phyloP scores from a whole-genome alignment of 2,113 vertebrate species.

The Misgurnus anguillicaudatus region DNA sequence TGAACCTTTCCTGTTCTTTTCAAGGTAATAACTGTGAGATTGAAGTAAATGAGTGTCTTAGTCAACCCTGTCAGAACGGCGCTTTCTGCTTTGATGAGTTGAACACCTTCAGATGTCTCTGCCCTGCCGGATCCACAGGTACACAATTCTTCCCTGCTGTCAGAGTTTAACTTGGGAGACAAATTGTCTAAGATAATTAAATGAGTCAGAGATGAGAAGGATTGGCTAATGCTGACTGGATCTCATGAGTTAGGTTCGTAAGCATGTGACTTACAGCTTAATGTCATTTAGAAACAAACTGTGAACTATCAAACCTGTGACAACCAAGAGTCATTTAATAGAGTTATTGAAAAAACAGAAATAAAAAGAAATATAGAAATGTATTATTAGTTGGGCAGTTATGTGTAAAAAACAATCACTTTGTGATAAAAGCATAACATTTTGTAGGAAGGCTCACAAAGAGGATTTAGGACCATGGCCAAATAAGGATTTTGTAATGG shows the following conservation, averaged over 20 bases:
- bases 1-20: conserved; percentile 55
- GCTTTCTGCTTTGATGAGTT: conserved; percentile 75
- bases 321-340: too few species aligned
- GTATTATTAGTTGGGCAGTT: too few species aligned
- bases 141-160: conserved; percentile 34
- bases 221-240: not conserved
- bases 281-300: not conserved
- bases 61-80: conserved; percentile 74
- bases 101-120: conserved; percentile 75
- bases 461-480: too few species aligned
- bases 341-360: too few species aligned
- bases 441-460: too few species aligned
- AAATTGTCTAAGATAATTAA: not conserved
- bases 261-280: not conserved
- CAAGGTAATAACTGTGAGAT: conserved; percentile 79
- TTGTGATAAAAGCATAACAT: too few species aligned
- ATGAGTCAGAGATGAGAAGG: not conserved
- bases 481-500: too few species aligned
- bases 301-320: too few species aligned
- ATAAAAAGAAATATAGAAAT: too few species aligned
- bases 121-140: conserved; percentile 77
- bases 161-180: not conserved
- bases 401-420: too few species aligned
- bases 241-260: not conserved
- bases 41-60: conserved; percentile 79